Evolutionary conservation across 2,113 vertebrate species (phyloP).

Genomic region (Sorex araneus): DNA sequence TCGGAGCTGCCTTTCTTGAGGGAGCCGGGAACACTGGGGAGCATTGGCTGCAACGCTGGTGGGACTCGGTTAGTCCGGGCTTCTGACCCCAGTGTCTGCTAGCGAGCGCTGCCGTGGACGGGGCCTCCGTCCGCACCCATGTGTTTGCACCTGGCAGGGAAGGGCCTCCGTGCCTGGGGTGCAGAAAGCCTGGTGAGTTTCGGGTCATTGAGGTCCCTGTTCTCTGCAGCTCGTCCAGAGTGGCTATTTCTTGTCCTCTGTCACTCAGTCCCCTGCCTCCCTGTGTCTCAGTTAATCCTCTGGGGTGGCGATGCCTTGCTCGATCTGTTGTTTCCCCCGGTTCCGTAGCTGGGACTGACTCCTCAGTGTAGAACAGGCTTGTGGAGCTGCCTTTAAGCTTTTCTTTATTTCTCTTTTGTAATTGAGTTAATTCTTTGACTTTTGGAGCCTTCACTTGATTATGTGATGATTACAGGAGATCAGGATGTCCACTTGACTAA

Average conservation of each 20-base stretch:
- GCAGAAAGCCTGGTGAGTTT: not conserved
- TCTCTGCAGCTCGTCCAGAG: not conserved
- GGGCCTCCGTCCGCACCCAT: too few species aligned
- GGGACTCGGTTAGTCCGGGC: not conserved
- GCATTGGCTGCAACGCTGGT: not conserved
- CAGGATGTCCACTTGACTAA: slow-evolving; percentile 85
- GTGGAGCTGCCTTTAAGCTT: slow-evolving; percentile 57
- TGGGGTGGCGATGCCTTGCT: too few species aligned
- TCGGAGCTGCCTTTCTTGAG: not conserved
- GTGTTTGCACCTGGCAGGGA: too few species aligned
- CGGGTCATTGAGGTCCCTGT: not conserved
- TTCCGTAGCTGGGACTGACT: not conserved
- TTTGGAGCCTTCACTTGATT: not conserved
- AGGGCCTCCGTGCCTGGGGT: too few species aligned
- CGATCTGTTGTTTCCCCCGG: too few species aligned
- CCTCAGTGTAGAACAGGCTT: not conserved
- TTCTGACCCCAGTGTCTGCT: not conserved
- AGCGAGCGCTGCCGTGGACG: not conserved
- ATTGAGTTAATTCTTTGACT: slow-evolving; percentile 71
- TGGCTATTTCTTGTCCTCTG: not conserved
- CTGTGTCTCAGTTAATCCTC: not conserved
- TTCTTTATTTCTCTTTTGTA: slow-evolving; percentile 40
- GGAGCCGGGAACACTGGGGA: not conserved
- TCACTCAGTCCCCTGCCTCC: not conserved
- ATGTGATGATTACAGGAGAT: too few species aligned